Evolutionary conservation across 1,140 invertebrate genomes (phyloP).

Genomic region (Lanistes nyassanus): DNA sequence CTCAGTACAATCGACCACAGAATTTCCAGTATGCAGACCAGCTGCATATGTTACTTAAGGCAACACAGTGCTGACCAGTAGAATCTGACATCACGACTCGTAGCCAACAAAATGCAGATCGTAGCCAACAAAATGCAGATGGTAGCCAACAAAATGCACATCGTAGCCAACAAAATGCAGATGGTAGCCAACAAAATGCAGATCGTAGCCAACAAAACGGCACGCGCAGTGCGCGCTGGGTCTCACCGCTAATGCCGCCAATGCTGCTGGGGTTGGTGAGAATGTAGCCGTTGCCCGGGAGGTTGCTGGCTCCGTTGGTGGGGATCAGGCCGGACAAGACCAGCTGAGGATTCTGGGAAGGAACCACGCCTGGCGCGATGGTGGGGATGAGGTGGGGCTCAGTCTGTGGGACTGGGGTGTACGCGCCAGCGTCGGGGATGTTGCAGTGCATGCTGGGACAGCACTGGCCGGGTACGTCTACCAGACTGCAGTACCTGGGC

Average conservation of each 20-base stretch:
- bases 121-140: conserved; percentile 3
- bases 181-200: background rate
- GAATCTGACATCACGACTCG: no score
- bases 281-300: conserved; percentile 31
- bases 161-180: conserved; percentile 5
- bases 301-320: conserved; percentile 18
- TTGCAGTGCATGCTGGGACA: conserved; percentile 41
- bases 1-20: background rate
- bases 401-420: conserved; percentile 34
- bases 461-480: conserved; percentile 39
- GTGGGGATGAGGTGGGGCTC: conserved; percentile 34
- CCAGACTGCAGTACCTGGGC: conserved; percentile 35
- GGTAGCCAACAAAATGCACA: conserved; percentile 2
- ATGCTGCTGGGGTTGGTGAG: conserved; percentile 24
- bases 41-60: no score
- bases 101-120: background rate
- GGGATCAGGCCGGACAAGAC: conserved; percentile 28
- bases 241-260: conserved; percentile 29
- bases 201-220: conserved; percentile 2
- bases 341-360: conserved; percentile 23
- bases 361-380: conserved; percentile 30
- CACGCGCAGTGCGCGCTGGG: conserved; percentile 15
- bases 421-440: conserved; percentile 32
- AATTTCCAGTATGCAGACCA: no score
- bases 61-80: no score